These are phyloP conservation scores for Papilio glaucus DNA, from an alignment of 1,140 invertebrate genomes.

Conservation along the genomic window DNA sequence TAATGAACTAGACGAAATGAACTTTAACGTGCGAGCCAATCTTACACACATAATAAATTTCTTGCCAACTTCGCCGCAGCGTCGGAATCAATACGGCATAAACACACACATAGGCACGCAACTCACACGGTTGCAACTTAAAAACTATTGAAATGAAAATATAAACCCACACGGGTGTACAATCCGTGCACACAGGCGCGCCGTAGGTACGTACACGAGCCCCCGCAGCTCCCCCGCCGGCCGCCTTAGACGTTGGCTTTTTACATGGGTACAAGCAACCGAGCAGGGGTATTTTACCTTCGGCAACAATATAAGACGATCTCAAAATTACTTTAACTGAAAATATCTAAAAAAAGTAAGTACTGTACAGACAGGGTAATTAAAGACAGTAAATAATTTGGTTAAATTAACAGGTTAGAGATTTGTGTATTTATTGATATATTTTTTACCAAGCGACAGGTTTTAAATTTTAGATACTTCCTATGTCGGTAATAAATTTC, in stretches of 20 bases:
- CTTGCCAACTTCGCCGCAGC: slow-evolving; percentile 65
- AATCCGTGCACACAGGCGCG: slow-evolving; percentile 56
- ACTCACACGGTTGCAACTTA: slow-evolving; percentile 71
- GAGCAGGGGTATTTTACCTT: slow-evolving; percentile 59
- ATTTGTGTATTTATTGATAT: too few relatives aligned
- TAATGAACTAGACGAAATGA: slow-evolving; percentile 26
- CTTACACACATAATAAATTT: slow-evolving; percentile 75
- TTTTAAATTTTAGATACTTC: too few relatives aligned
- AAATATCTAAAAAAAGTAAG: neutral
- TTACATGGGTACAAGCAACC: slow-evolving; percentile 76
- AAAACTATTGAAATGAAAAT: slow-evolving; percentile 82
- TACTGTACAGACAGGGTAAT: too few relatives aligned
- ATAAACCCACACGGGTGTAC: slow-evolving; percentile 63
- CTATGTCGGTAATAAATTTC: too few relatives aligned
- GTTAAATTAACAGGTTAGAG: too few relatives aligned
- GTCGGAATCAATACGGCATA: slow-evolving; percentile 79
- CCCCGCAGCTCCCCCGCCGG: slow-evolving; percentile 47
- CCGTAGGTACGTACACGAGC: slow-evolving; percentile 60
- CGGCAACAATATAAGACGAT: slow-evolving; percentile 32
- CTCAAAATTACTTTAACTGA: neutral
- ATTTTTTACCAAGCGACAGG: too few relatives aligned
- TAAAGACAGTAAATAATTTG: too few relatives aligned
- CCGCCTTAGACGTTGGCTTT: slow-evolving; percentile 79
- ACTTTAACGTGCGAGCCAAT: slow-evolving; percentile 44
- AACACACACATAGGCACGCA: slow-evolving; percentile 66